Evolutionary conservation across 2,888 invertebrate genomes (phyloP).

Genomic region (Cephus pygmeus): DNA sequence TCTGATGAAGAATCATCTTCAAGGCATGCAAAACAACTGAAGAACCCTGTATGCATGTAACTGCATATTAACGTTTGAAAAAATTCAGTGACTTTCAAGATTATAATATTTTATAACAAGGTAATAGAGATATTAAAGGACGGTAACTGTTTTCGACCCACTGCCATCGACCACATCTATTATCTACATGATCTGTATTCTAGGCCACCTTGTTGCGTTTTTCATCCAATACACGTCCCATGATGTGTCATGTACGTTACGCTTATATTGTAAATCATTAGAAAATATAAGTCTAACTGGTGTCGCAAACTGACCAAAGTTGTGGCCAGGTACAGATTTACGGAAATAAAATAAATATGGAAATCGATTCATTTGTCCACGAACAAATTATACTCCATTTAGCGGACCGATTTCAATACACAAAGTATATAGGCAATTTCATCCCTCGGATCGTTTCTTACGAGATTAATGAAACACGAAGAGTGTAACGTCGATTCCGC

Average conservation of each 20-base stretch:
- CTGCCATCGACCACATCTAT: not conserved
- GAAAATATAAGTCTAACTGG: not conserved
- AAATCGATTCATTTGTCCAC: not conserved
- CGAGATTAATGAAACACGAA: slow-evolving; percentile 2
- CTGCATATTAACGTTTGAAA: too few relatives aligned
- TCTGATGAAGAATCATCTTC: too few relatives aligned
- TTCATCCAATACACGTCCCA: not conserved
- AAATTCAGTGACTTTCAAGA: too few relatives aligned
- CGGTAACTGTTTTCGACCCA: not conserved
- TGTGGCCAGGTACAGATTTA: not conserved
- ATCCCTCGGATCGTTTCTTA: not conserved
- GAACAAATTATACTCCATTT: not conserved
- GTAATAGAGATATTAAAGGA: not conserved
- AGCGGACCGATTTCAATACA: not conserved
- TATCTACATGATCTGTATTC: not conserved
- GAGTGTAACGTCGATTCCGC: slow-evolving; percentile 1
- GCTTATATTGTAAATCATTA: not conserved
- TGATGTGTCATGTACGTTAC: not conserved
- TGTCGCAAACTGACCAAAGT: not conserved
- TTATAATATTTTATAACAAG: too few relatives aligned
- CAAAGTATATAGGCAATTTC: not conserved
- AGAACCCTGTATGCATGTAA: too few relatives aligned
- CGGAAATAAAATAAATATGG: not conserved
- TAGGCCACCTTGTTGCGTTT: not conserved
- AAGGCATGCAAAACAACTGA: too few relatives aligned